A percentile compares a stretch with the other conserved stretches of the same genome.
Evolutionary conservation across 2,888 invertebrate species (phyloP).

Genomic region (Aleiodes testaceus): DNA sequence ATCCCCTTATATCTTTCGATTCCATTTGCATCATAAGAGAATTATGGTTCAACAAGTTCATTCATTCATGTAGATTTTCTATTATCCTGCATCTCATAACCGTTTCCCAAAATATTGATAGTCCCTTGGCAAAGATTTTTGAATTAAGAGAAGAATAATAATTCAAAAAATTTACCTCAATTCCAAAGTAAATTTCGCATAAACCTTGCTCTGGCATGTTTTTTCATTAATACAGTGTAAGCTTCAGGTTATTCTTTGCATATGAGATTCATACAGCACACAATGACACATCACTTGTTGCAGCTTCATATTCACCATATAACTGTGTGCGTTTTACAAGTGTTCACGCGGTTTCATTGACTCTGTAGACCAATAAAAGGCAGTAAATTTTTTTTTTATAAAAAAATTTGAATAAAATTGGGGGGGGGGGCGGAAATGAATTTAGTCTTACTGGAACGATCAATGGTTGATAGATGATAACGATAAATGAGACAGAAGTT

Average conservation of each 20-base stretch:
- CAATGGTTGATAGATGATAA: too few species aligned
- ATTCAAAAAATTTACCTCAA: slow-evolving; percentile 35
- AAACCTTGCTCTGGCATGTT: slow-evolving; percentile 41
- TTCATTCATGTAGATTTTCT: neutral
- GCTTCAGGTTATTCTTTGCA: neutral
- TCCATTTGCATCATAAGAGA: slow-evolving; percentile 2
- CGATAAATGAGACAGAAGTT: neutral
- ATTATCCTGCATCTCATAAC: neutral
- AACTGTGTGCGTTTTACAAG: too few species aligned
- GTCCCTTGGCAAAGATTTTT: neutral
- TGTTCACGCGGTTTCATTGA: too few species aligned
- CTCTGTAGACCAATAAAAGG: too few species aligned
- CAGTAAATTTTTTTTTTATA: too few species aligned
- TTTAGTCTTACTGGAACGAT: too few species aligned
- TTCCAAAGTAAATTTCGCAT: slow-evolving; percentile 33
- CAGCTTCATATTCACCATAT: too few species aligned
- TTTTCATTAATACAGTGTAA: neutral
- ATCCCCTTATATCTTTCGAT: slow-evolving; percentile 53
- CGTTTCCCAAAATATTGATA: too few species aligned
- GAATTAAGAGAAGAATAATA: neutral
- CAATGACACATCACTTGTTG: slow-evolving; percentile 1
- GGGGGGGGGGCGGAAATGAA: too few species aligned
- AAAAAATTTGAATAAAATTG: too few species aligned
- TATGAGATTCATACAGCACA: neutral
- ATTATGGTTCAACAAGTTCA: neutral